Conservation (phyloP, 2,797 vertebrate genomes). For the Molossus molossus region DNA sequence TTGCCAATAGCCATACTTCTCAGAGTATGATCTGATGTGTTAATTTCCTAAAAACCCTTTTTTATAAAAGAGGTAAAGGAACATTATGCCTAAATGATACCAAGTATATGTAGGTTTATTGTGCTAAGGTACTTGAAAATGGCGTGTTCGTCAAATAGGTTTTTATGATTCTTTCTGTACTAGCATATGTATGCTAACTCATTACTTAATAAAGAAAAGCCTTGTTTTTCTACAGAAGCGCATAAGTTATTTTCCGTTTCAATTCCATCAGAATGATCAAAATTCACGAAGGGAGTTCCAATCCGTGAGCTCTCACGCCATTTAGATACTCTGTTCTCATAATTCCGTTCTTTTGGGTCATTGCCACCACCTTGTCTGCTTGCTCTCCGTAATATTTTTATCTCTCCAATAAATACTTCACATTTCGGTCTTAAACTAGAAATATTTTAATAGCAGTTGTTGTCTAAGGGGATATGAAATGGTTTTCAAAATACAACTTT, state of each 20-base stretch:
- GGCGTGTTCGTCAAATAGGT: not conserved
- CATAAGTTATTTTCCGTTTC: slow-evolving; percentile 17
- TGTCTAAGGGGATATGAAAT: slow-evolving; percentile 36
- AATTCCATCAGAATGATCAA: slow-evolving; percentile 15
- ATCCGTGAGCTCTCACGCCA: not conserved
- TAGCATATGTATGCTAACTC: not conserved
- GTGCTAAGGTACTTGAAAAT: slow-evolving; percentile 18
- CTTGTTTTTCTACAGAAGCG: slow-evolving; percentile 13
- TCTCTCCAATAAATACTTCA: not conserved
- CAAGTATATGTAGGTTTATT: not conserved
- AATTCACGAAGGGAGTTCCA: not conserved
- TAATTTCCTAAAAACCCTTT: not conserved
- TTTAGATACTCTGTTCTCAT: not conserved
- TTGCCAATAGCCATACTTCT: not conserved
- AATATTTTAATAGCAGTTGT: slow-evolving; percentile 42
- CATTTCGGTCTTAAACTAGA: slow-evolving; percentile 38
- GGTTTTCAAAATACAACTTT: slow-evolving; percentile 52
- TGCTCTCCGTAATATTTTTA: slow-evolving; percentile 1
- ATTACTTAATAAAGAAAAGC: slow-evolving; percentile 21
- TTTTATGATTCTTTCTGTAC: slow-evolving; percentile 13
- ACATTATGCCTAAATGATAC: not conserved
- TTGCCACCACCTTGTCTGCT: not conserved
- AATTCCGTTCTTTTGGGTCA: slow-evolving; percentile 23
- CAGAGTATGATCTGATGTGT: not conserved
- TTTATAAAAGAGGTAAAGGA: not conserved